These are phyloP conservation scores for Melanerpes aurifrons DNA, from an alignment of 2,113 vertebrate genomes.

Conservation along the genomic window DNA sequence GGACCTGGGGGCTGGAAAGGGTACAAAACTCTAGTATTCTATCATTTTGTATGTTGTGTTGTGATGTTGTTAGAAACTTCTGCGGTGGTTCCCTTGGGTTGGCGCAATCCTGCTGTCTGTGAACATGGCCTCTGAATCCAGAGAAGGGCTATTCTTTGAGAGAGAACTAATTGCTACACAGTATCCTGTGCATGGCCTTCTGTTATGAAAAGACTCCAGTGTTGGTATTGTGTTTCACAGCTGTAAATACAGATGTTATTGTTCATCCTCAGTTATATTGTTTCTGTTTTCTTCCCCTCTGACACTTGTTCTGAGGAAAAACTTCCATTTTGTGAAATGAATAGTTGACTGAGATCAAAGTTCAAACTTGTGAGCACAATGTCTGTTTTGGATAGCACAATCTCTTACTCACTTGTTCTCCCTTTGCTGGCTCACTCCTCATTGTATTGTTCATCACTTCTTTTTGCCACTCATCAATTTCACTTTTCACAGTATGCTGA, in stretches of 20 bases:
- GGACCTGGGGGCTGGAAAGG: neutral
- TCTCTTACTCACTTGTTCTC: neutral
- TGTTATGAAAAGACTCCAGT: neutral
- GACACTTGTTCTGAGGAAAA: neutral
- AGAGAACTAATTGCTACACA: neutral
- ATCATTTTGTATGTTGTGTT: neutral
- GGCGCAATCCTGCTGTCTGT: neutral
- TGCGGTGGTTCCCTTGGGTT: neutral
- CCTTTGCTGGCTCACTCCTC: neutral
- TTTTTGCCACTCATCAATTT: neutral
- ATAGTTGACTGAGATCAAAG: neutral
- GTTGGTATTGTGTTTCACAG: neutral
- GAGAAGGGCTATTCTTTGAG: neutral
- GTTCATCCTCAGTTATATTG: neutral
- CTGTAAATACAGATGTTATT: neutral
- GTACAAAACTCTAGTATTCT: neutral
- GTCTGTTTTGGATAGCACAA: neutral
- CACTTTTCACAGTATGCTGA: neutral
- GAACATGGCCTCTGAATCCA: neutral
- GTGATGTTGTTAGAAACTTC: fast-evolving
- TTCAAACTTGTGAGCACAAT: neutral
- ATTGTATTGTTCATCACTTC: neutral
- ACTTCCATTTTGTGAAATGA: neutral
- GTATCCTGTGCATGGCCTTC: neutral
- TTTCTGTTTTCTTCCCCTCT: neutral